Evolutionary conservation across 2,113 vertebrate species (phyloP), one percentile per base, ranked within the genome.

Genomic region (Sceloporus tristichus): DNA sequence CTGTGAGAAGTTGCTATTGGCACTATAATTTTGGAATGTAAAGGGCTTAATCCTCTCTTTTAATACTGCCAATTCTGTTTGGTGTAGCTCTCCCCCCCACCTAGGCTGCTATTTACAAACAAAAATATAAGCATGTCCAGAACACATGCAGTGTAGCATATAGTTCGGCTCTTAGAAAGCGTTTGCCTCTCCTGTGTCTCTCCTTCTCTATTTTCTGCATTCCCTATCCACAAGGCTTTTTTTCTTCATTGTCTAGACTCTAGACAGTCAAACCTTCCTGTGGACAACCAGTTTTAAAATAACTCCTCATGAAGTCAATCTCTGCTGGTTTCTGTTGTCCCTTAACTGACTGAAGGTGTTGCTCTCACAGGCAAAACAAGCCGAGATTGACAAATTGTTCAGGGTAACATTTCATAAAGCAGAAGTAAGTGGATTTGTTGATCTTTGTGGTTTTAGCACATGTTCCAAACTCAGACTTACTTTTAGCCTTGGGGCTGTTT

Each of bases 231-330:
- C 68, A 70, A 82, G 59, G 40, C 29, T 79, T 91, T 80, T 89
- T 78, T 66, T 71, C 68, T 82, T 81, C 91, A 65, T 85, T 38
- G 9, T 80, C 89, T 74, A 23, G 29, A 75, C 90, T 80, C 89
- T 74, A 23, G 29, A 75, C 90, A 85, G 11, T 23, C 1, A 10
- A 0, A 40, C 13, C 71, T 83, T 91, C 53, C 65, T 62, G 74
- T 76, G 1, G n/a, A 48, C 0, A 9, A 14, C 23, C 23, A 29
- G 79, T 86, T 56, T 88, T 42, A 88, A 88, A 88, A 88, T 88
- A 88, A 84, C 27, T 19, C 40, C 21, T 77, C 80, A 77, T 40
- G 29, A 77, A 84, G 48, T 11, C 25, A 8, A 54, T 94, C 62
- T 87, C 38, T 86, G 68, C 62, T 92, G 70, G n/a, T 42, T 4